Conservation (phyloP, 2,888 invertebrate genomes). For the Hyalella azteca region DNA sequence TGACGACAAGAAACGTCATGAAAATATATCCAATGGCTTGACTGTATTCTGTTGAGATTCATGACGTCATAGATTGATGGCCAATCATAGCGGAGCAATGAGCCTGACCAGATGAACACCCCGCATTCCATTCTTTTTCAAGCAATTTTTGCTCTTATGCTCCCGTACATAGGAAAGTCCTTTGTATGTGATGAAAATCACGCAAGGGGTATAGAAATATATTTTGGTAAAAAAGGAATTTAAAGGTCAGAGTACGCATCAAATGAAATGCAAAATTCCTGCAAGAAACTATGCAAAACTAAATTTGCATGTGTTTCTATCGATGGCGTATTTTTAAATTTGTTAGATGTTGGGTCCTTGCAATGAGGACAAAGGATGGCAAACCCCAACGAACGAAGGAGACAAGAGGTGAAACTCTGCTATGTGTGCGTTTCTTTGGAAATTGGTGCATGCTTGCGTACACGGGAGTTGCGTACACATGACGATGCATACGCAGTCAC, state of each 20-base stretch:
- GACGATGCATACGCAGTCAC: slow-evolving; percentile 4
- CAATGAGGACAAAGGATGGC: slow-evolving; percentile 32
- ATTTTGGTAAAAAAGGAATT: slow-evolving; percentile 27
- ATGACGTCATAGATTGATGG: slow-evolving; percentile 2
- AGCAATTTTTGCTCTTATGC: slow-evolving; percentile 19
- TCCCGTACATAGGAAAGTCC: not conserved
- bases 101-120: slow-evolving; percentile 36
- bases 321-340: no score
- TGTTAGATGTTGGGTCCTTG: slow-evolving; percentile 9
- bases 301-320: not conserved
- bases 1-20: slow-evolving; percentile 6
- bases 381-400: slow-evolving; percentile 31
- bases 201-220: slow-evolving; percentile 11
- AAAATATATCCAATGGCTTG: not conserved
- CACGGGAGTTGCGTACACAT: not conserved
- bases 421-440: slow-evolving; percentile 38
- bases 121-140: slow-evolving; percentile 38
- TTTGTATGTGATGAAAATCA: slow-evolving; percentile 14
- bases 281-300: no score
- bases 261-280: not conserved
- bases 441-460: slow-evolving; percentile 39
- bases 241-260: slow-evolving; percentile 15
- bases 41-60: not conserved
- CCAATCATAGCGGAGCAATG: not conserved
- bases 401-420: slow-evolving; percentile 34